Conservation (phyloP, 2,888 invertebrate genomes). For the Vandiemenella viatica region DNA sequence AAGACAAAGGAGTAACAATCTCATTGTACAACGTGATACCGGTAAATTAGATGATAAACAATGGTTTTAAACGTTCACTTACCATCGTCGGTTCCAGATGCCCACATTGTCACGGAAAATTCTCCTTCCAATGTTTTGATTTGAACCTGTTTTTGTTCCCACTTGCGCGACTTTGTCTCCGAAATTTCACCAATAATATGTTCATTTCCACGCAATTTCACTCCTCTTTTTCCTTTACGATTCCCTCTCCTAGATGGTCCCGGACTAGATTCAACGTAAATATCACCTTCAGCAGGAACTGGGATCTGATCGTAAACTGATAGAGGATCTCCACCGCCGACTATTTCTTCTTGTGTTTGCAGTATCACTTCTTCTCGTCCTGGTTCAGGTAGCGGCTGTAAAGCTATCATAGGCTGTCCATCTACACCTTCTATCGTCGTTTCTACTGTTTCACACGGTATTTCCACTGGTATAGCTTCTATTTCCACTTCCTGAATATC, state of each 20-base stretch:
- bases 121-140: slow-evolving; percentile 95
- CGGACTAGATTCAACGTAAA: slow-evolving; percentile 50
- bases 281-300: slow-evolving; percentile 48
- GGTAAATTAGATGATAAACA: neutral
- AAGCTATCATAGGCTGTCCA: slow-evolving; percentile 48
- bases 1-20: neutral
- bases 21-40: neutral
- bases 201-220: slow-evolving; percentile 19
- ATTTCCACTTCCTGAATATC: slow-evolving; percentile 62
- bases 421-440: slow-evolving; percentile 38
- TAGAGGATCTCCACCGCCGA: slow-evolving; percentile 50
- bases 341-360: slow-evolving; percentile 66
- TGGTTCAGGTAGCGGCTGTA: slow-evolving; percentile 44
- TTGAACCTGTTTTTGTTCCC: slow-evolving; percentile 96
- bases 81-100: slow-evolving; percentile 83
- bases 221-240: slow-evolving; percentile 21
- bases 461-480: slow-evolving; percentile 46
- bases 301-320: slow-evolving; percentile 49
- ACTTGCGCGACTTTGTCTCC: slow-evolving; percentile 52
- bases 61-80: slow-evolving; percentile 24
- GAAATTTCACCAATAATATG: slow-evolving; percentile 20
- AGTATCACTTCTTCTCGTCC: slow-evolving; percentile 54
- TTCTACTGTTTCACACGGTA: slow-evolving; percentile 52
- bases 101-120: slow-evolving; percentile 95
- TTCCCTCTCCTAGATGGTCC: slow-evolving; percentile 39